Percentiles rank a stretch among this genome's conserved stretches.
Conservation (phyloP, 2,888 invertebrate genomes). For the Aradus depressus region DNA sequence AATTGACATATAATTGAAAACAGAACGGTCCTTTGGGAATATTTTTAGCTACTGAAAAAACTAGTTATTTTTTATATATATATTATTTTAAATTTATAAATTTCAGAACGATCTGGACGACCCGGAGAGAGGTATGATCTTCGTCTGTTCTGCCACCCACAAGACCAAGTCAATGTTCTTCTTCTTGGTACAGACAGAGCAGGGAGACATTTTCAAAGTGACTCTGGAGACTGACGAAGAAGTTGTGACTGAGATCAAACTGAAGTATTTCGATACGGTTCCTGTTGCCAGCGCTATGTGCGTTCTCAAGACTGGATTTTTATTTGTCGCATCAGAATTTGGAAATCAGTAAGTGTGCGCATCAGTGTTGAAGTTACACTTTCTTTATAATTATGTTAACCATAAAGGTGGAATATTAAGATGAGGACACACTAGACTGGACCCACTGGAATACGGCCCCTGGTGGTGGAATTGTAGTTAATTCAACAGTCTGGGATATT, state of each 20-base stretch:
- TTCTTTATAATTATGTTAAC: neutral
- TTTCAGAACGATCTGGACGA: constrained; percentile 89
- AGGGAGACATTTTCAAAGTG: constrained; percentile 93
- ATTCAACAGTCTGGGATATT: too few species aligned
- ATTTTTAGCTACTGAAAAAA: too few species aligned
- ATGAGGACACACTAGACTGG: too few species aligned
- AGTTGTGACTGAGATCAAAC: constrained; percentile 94
- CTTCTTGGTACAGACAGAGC: constrained; percentile 97
- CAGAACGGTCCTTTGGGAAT: too few species aligned
- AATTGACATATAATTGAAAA: too few species aligned
- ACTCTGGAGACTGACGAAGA: constrained; percentile 95
- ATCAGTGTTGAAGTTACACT: neutral
- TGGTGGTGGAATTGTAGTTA: too few species aligned
- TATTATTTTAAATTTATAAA: too few species aligned
- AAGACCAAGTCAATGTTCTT: constrained; percentile 99
- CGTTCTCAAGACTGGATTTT: constrained; percentile 94
- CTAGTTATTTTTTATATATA: neutral
- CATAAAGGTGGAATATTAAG: too few species aligned
- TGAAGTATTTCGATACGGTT: constrained; percentile 99
- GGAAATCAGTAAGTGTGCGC: constrained; percentile 91
- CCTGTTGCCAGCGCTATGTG: constrained; percentile 95
- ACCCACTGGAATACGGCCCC: too few species aligned
- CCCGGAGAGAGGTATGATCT: constrained; percentile 97
- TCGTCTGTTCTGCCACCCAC: constrained; percentile 97
- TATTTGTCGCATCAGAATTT: constrained; percentile 97